Evolutionary conservation across 2,888 invertebrate genomes (phyloP), one percentile per base, ranked within the genome.

Genomic region (Leistus spinibarbis): DNA sequence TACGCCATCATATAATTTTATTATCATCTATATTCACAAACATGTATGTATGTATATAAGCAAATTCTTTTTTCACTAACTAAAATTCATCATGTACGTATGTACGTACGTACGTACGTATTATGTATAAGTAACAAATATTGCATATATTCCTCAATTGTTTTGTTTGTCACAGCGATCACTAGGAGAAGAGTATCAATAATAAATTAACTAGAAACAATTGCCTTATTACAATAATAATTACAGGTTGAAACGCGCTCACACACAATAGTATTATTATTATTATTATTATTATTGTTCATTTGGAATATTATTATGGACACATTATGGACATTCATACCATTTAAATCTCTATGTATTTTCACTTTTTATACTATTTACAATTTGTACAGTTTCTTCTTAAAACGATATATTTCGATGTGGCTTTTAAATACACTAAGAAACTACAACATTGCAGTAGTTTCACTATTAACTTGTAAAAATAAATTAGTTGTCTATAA

Each of bases 1-100:
- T 65, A 65, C 27, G 56, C 56, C 66, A 22, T 72, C 72, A 72
- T 72, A 69, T 69, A 66, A 22, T 66, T 66, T 72, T 66, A 72
- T 73, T 73, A 73, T 62, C 16, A 73, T 53, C 73, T 73, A 73
- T 73, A 73, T 73, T 67, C 73, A 73, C 73, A 73, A 73, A 73
- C 73, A 73, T 73, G 67, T 73, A 67, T 27, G 9, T n/a, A n/a
- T n/a, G n/a, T n/a, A 27, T 40, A 40, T 73, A 73, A 73, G 73
- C 73, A 73, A 40, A 62, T 67, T 64, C 16, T n/a, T 64, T 3
- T 64, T 17, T 23, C 4, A 60, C 67, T 73, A 73, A 67, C 67
- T 73, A 65, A 72, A 56, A 60, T 19, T 22, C 22, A 73, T 72
- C 60, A 57, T 66, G 22, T 66, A 19, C 40, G 40, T 40, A 40